These are phyloP conservation scores for Stenodema calcarata DNA, from an alignment of 2,888 invertebrate genomes.

Conservation along the genomic window DNA sequence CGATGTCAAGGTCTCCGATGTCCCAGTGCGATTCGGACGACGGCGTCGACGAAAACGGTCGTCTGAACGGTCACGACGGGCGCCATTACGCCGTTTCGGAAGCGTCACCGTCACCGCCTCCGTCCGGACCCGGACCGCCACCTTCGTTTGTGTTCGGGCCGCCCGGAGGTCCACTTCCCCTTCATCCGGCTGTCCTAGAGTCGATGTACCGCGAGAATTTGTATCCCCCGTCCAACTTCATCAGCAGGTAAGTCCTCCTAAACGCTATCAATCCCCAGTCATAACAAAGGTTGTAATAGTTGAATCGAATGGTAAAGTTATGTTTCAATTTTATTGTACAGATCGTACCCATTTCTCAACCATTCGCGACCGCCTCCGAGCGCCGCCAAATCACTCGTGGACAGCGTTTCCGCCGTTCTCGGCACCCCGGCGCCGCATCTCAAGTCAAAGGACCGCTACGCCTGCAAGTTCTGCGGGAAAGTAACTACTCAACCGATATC, in stretches of 20 bases:
- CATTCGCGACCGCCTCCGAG: constrained; percentile 61
- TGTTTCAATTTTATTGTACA: background rate
- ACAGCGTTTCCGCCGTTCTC: constrained; percentile 56
- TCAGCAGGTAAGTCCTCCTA: constrained; percentile 51
- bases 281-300: too few species aligned
- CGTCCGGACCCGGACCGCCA: constrained; percentile 60
- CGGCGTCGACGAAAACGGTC: background rate
- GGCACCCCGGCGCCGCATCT: constrained; percentile 18
- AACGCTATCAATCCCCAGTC: too few species aligned
- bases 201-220: constrained; percentile 72
- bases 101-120: constrained; percentile 27
- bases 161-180: constrained; percentile 65
- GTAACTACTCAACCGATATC: background rate
- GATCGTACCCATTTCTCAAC: constrained; percentile 63
- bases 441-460: constrained; percentile 82
- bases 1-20: constrained; percentile 51
- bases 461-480: constrained; percentile 95
- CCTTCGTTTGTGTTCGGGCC: constrained; percentile 62
- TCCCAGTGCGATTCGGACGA: constrained; percentile 37
- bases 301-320: background rate
- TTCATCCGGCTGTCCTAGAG: constrained; percentile 76
- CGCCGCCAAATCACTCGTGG: constrained; percentile 67
- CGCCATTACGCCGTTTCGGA: background rate
- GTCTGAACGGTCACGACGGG: background rate
- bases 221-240: constrained; percentile 64